Conservation (phyloP, 2,113 vertebrate species). For the Odontesthes bonariensis region DNA sequence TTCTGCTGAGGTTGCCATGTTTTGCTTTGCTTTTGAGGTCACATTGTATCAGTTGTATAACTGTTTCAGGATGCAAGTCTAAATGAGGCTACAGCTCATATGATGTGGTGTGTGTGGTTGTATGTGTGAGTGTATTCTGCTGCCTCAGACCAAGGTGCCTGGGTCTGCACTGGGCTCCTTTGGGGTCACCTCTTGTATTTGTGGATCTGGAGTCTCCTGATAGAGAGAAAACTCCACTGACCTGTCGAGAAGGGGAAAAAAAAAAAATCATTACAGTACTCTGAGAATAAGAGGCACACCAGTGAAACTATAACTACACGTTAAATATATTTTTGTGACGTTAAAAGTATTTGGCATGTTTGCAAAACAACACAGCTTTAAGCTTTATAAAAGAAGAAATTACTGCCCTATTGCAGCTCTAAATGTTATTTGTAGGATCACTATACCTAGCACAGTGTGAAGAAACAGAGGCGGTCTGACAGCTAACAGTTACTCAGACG, state of each 20-base stretch:
- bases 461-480: too few relatives aligned
- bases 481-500: too few relatives aligned
- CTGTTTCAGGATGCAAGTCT: constrained; percentile 29
- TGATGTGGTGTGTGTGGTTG: constrained; percentile 12
- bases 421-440: too few relatives aligned
- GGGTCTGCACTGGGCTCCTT: constrained; percentile 85
- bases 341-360: too few relatives aligned
- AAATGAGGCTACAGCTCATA: constrained; percentile 52
- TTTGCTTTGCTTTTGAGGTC: constrained; percentile 74
- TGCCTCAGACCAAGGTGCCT: constrained; percentile 87
- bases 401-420: too few relatives aligned
- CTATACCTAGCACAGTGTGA: too few relatives aligned
- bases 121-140: constrained; percentile 44
- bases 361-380: too few relatives aligned
- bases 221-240: constrained; percentile 90
- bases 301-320: too few relatives aligned
- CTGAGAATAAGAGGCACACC: background rate
- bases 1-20: constrained; percentile 77
- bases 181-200: constrained; percentile 83
- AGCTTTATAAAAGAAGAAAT: background rate
- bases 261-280: constrained; percentile 40
- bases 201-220: constrained; percentile 81
- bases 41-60: constrained; percentile 56
- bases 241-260: constrained; percentile 70
- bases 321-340: too few relatives aligned